These are phyloP conservation scores for Wiebesia pumilae DNA, from an alignment of 1,140 invertebrate genomes.

Conservation along the genomic window DNA sequence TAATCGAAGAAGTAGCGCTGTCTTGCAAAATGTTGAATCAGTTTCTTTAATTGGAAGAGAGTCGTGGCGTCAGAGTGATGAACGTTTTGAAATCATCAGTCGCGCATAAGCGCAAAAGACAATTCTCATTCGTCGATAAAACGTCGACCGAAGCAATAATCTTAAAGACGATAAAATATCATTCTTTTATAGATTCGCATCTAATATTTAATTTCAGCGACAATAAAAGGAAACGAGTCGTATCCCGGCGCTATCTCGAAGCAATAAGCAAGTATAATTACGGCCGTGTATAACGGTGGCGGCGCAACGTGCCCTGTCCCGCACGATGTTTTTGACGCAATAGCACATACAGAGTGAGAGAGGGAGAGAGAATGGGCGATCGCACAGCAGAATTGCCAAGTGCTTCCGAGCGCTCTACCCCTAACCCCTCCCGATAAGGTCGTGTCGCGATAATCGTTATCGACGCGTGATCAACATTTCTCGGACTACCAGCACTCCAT, in stretches of 20 bases:
- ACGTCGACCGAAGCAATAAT: neutral
- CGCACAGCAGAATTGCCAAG: constrained; percentile 41
- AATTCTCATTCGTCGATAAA: constrained; percentile 8
- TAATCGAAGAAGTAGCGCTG: too few relatives aligned
- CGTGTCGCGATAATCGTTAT: constrained; percentile 58
- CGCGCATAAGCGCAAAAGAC: neutral
- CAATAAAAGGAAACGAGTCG: constrained; percentile 46
- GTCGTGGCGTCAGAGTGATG: neutral
- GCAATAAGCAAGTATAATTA: constrained; percentile 54
- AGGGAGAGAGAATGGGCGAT: neutral
- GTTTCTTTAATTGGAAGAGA: too few relatives aligned
- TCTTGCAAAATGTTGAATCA: too few relatives aligned
- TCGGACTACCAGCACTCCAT: constrained; percentile 51
- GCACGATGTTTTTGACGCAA: constrained; percentile 50
- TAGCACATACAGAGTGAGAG: constrained; percentile 2
- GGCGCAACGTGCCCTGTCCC: neutral
- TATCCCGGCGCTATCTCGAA: constrained; percentile 41
- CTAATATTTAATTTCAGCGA: constrained; percentile 48
- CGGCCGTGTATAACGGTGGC: neutral
- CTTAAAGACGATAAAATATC: constrained; percentile 5
- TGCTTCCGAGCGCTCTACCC: neutral
- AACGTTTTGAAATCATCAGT: neutral
- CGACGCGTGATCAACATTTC: constrained; percentile 54
- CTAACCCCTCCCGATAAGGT: constrained; percentile 47
- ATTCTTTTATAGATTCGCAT: constrained; percentile 26